phyloP scores from a whole-genome alignment of 2,888 invertebrate genomes.

The Resseliella maxima region DNA sequence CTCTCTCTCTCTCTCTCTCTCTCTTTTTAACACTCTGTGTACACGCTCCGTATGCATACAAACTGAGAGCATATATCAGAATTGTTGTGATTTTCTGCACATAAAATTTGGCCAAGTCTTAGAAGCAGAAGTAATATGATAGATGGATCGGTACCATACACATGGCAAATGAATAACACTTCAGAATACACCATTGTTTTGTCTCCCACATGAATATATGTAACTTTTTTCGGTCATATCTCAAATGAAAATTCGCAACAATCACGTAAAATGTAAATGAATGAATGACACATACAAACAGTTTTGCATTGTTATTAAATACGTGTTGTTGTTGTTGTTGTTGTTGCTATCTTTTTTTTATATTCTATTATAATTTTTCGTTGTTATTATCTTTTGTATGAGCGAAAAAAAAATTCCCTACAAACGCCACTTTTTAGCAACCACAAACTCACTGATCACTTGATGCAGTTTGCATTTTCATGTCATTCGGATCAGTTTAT shows the following conservation, averaged over 20 bases:
- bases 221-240: neutral
- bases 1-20: neutral
- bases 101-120: neutral
- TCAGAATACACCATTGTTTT: conserved; percentile 13
- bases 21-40: no score
- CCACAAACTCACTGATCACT: neutral
- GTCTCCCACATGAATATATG: conserved; percentile 5
- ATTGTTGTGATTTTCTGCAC: neutral
- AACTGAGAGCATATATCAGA: neutral
- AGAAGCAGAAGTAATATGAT: conserved; percentile 23
- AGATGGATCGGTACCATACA: neutral
- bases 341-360: neutral
- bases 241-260: conserved; percentile 8
- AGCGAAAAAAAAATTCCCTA: neutral
- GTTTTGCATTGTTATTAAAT: conserved; percentile 30
- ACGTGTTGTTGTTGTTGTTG: neutral
- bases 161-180: neutral
- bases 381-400: neutral
- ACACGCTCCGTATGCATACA: no score
- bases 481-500: conserved; percentile 32
- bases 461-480: conserved; percentile 41
- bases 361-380: neutral
- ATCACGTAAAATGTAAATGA: conserved; percentile 1
- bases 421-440: neutral
- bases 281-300: conserved; percentile 24